phyloP scores from a whole-genome alignment of 2,113 vertebrate species.

The Nyctibius bracteatus region DNA sequence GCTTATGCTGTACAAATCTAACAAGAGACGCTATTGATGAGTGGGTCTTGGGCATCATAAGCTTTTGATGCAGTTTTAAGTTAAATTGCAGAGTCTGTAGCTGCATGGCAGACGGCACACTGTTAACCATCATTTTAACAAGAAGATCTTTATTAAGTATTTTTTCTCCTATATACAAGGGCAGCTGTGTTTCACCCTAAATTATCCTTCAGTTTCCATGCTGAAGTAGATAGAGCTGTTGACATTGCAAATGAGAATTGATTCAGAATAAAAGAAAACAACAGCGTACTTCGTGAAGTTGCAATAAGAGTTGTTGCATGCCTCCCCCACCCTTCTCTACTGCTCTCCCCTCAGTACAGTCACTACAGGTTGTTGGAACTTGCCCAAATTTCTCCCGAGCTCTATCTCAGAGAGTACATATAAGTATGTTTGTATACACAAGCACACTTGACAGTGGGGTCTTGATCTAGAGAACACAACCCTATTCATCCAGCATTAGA shows the following conservation, averaged over 20 bases:
- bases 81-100: constrained; percentile 80
- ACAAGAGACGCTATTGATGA: constrained; percentile 82
- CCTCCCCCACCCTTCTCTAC: background rate
- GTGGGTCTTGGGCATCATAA: constrained; percentile 73
- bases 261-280: constrained; percentile 54
- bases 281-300: constrained; percentile 22
- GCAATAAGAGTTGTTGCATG: background rate
- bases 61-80: constrained; percentile 82
- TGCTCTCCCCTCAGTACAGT: background rate
- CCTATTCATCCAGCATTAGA: constrained; percentile 17
- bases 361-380: background rate
- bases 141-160: constrained; percentile 80
- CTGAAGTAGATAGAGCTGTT: constrained; percentile 73
- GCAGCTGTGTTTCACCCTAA: constrained; percentile 77
- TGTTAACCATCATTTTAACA: constrained; percentile 81
- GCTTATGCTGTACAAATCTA: constrained; percentile 77
- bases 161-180: constrained; percentile 68
- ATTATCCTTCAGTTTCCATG: constrained; percentile 72
- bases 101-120: constrained; percentile 71
- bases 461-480: constrained; percentile 43
- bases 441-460: background rate
- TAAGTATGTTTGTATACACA: background rate
- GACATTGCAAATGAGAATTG: constrained; percentile 72
- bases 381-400: background rate
- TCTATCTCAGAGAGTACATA: background rate